Conservation (phyloP, 2,797 vertebrate species). For the Ambastaia sidthimunki region DNA sequence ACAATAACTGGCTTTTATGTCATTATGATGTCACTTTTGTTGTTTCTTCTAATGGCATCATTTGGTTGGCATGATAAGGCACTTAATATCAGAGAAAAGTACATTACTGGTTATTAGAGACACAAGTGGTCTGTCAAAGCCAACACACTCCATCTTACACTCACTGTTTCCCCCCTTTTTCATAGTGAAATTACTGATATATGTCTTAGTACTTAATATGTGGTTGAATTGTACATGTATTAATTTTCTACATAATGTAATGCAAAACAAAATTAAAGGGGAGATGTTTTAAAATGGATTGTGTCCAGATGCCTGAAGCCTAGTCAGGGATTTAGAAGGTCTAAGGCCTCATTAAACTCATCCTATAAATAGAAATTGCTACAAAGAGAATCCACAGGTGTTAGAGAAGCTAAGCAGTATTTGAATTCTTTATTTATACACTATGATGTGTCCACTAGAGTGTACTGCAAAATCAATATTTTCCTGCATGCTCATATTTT, state of each 20-base stretch:
- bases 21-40: constrained; percentile 28
- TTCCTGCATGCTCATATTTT: constrained; percentile 35
- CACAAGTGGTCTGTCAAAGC: constrained; percentile 52
- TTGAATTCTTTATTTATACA: constrained; percentile 42
- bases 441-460: constrained; percentile 5
- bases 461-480: constrained; percentile 34
- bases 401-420: background rate
- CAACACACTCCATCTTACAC: constrained; percentile 18
- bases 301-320: constrained; percentile 31
- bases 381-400: constrained; percentile 20
- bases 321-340: constrained; percentile 2
- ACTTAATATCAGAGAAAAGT: constrained; percentile 42
- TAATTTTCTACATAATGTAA: constrained; percentile 64
- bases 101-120: constrained; percentile 51
- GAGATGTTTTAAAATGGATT: constrained; percentile 49
- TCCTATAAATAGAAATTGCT: background rate
- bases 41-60: constrained; percentile 50
- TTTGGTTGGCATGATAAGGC: constrained; percentile 55
- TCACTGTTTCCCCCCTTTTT: constrained; percentile 20
- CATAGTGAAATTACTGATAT: constrained; percentile 35
- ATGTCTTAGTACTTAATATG: constrained; percentile 54
- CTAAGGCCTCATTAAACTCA: constrained; percentile 20
- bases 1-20: constrained; percentile 37
- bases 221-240: constrained; percentile 64
- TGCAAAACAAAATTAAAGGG: constrained; percentile 61